Base-by-base conservation (phyloP, 2,113 vertebrate species). In the Hassar affinis region DNA sequence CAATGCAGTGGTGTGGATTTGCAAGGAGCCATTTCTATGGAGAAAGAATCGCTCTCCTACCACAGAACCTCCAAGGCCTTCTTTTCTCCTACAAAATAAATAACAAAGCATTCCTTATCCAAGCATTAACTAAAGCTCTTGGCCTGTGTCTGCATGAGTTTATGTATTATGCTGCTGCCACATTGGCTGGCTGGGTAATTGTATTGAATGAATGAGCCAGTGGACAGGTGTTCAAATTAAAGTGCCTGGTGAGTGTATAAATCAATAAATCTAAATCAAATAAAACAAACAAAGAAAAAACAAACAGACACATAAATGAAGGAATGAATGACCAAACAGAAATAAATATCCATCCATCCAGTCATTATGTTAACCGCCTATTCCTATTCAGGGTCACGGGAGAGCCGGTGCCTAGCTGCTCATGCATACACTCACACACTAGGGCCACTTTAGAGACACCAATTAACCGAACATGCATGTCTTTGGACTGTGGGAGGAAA, bases 21-120 rank as follows among this genome's bases (percentile, higher is more conserved):
- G 93, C 62, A 99, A 88, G 0, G 96, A 96, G 77, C 96, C 96
- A 0, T 95, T 94, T 61, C 90, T 86, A 17, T 92, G 88, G 3
- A 89, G 0, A 7, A 80, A 78, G 18, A 95, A 95, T 1, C 90
- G 92, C 0, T 85, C 85, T 0, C 92, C 80, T 10, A 92, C 89
- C 0, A 96, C 90, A 2, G 90, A 83, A 79, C 87, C 88, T 11
- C 89, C 89, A 75, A 88, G 92, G 38, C 94, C 95, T 25, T 93
- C 93, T 85, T 91, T 96, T 59, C 88, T 88, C 98, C 97, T 99
- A 45, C 45, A 56, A 76, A 86, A 51, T 86, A 89, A 61, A 78
- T 74, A 87, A 85, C 45, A 35, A 79, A 57, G 25, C 57, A 25
- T 62, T 87, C 52, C 10, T 47, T n/a, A 47, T 6, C 4, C 64